Evolutionary conservation across 2,797 vertebrate species (phyloP), one percentile per base, ranked within the genome.

Genomic region (Vespertilio murinus): DNA sequence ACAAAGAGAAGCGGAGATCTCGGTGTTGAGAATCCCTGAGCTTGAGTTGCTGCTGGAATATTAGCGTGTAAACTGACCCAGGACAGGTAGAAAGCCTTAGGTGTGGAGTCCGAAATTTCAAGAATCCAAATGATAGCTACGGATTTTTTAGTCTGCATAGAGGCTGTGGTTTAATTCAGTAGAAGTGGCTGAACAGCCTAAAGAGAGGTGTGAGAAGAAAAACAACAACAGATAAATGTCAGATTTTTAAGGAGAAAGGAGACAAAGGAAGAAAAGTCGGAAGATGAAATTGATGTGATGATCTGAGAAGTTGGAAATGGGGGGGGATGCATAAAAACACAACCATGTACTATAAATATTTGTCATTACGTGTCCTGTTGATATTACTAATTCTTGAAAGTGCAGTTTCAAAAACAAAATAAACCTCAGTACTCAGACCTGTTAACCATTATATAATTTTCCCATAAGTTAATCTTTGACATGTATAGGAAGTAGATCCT

Each of bases 311-410:
- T 30, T 85, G 38, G 73, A 75, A 87, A 74, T 81, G 8, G 17
- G 61, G 47, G 71, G 16, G 38, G 77, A 35, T 1, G 1, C n/a
- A 61, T 77, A 75, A 59, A 94, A 47, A 64, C 52, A 28, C 2
- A 54, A 45, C 35, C 40, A 30, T 7, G 0, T 90, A 18, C 20
- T 42, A 14, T 78, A 74, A 80, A 11, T 70, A 69, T 20, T 84
- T 47, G 38, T 17, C 40, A 22, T 49, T 42, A 23, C 1, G 16
- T 79, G 40, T 8, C 33, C 30, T 20, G 7, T 59, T 47, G 18
- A 40, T 61, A n/a, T 81, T 96, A 87, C 83, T 54, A 35, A 56
- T 88, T 91, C 65, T 49, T 59, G 23, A 75, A 78, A 69, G 33
- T 64, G 1, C 65, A 88, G 14, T 81, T 82, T 92, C 59, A 79